Evolutionary conservation across 2,797 vertebrate genomes (phyloP), one percentile per base, ranked within the genome.

Genomic region (Lutjanus argentimaculatus): DNA sequence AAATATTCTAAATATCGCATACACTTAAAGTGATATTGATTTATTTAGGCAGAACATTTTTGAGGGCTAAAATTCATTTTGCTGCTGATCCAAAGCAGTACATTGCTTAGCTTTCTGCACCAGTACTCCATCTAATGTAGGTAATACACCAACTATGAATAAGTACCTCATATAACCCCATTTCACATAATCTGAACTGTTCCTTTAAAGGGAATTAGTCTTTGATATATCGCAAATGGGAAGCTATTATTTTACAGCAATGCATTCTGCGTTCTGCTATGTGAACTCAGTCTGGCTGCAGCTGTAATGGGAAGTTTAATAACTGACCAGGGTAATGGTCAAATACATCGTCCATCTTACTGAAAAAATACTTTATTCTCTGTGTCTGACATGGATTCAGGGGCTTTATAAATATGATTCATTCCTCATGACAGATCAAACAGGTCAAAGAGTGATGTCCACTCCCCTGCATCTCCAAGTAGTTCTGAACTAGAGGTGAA

Each of bases 351-450:
- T 80, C 63, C 22, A 48, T 80, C 75, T 56, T 1, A 42, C 52
- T 53, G 48, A 30, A 69, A 66, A 77, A 80, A 72, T 15, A 36
- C 56, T 73, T 78, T 67, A 72, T 46, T 86, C 61, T 75, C 43
- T 21, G 17, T 52, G 22, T 77, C 70, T 45, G 67, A 56, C 57
- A n/a, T 49, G 56, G 22, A 78, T 77, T 55, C 15, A 25, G 67
- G 21, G 65, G 57, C 36, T 80, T 86, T 52, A 55, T 53, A 66
- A 76, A 48, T 63, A 64, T 72, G 66, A 82, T 86, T 87, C 48
- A 86, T 83, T 67, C 43, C 70, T 85, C 51, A 13, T 30, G 62
- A 75, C 57, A 48, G 77, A 74, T 85, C 51, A 67, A 55, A 83
- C 57, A 72, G 71, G 78, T 88, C 80, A 85, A 59, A 68, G 52